Base-by-base conservation (phyloP, 2,888 invertebrate genomes). In the Rambutsinella grinnellia region DNA sequence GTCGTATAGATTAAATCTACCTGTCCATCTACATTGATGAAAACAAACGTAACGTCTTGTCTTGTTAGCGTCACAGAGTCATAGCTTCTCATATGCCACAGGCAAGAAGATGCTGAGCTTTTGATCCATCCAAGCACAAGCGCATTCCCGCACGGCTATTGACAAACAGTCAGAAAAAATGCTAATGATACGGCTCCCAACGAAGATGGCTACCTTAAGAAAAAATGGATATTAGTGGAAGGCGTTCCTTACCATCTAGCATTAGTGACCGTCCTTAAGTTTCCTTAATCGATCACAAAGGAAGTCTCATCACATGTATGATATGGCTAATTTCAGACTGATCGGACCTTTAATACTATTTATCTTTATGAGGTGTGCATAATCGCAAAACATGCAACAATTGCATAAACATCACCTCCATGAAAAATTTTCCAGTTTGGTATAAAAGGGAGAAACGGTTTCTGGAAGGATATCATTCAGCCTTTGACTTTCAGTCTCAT, bases 271-370 rank as follows among this genome's bases (percentile, higher is more conserved):
- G 57, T 23, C 54, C 56, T 66, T 56, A 66, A 36, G 36, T 66
- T 66, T 66, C 54, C 66, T 57, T 56, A 56, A 66, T 56, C 19
- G 57, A 66, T 44, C 66, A 56, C 56, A 66, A 66, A 57, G 56
- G 56, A 56, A 56, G 28, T 24, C 26, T 23, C 36, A 53, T 51
- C 54, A 27, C 10, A 17, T 19, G 17, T n/a, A n/a, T n/a, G n/a
- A n/a, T n/a, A n/a, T n/a, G n/a, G n/a, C n/a, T n/a, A n/a, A n/a
- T n/a, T n/a, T n/a, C n/a, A n/a, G n/a, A n/a, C n/a, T n/a, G n/a
- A n/a, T n/a, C n/a, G n/a, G n/a, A n/a, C n/a, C n/a, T n/a, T n/a
- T n/a, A n/a, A n/a, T n/a, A n/a, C n/a, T n/a, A n/a, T n/a, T n/a
- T n/a, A n/a, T n/a, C n/a, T 51, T 51, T 51, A 51, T 51, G 51